Conservation (phyloP, 2,797 vertebrate species). For the Helicolenus hilgendorfi region DNA sequence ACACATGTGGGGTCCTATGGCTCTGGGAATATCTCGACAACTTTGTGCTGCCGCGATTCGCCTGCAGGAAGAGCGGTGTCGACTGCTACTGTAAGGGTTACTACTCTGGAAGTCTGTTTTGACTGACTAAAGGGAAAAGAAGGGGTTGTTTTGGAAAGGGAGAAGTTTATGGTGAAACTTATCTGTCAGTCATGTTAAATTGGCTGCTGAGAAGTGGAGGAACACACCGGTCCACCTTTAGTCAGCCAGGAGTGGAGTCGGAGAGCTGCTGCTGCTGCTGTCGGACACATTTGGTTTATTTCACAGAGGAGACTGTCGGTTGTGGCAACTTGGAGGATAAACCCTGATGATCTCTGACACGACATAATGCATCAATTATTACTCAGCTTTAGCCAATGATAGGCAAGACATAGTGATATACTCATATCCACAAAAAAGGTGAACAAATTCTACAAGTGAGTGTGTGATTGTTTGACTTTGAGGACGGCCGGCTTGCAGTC, state of each 20-base stretch:
- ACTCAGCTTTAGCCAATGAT: not conserved
- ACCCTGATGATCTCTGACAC: not conserved
- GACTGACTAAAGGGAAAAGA: constrained; percentile 56
- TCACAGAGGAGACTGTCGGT: constrained; percentile 11
- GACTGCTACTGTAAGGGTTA: constrained; percentile 50
- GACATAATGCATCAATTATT: not conserved
- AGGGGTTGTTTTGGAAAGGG: constrained; percentile 43
- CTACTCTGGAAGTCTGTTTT: constrained; percentile 52
- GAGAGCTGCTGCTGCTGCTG: constrained; percentile 29
- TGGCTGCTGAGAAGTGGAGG: constrained; percentile 56
- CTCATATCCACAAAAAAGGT: not conserved
- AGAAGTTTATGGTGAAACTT: constrained; percentile 58
- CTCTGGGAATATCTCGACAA: not conserved
- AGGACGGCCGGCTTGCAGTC: not conserved
- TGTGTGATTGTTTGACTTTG: not conserved
- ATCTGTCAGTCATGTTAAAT: constrained; percentile 77
- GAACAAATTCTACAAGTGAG: not conserved
- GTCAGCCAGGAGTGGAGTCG: constrained; percentile 9
- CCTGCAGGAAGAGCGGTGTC: constrained; percentile 28
- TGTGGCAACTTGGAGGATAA: not conserved
- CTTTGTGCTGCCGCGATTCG: constrained; percentile 24
- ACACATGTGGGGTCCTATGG: not conserved
- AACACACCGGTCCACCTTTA: constrained; percentile 44
- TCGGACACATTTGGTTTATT: constrained; percentile 34
- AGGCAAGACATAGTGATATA: not conserved